These are phyloP conservation scores for Neomorphus geoffroyi DNA, from an alignment of 2,797 vertebrate genomes.

Conservation along the genomic window DNA sequence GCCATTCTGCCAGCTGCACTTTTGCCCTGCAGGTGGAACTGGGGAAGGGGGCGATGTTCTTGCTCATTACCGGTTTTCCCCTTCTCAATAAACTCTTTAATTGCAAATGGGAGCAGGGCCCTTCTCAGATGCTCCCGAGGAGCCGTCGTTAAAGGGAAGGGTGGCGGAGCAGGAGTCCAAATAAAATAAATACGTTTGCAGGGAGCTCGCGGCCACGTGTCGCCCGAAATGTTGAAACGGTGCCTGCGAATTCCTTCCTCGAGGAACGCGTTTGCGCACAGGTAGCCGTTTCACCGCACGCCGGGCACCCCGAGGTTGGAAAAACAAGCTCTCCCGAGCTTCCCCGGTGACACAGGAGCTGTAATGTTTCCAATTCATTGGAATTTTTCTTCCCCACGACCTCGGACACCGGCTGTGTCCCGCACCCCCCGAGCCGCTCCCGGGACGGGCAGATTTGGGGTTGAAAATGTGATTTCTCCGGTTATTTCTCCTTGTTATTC, in stretches of 20 bases:
- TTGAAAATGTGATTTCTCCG: not conserved
- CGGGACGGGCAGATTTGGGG: not conserved
- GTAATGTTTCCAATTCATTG: not conserved
- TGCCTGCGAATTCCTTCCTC: constrained; percentile 25
- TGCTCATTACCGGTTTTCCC: constrained; percentile 57
- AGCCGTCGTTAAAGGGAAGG: not conserved
- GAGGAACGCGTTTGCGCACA: not conserved
- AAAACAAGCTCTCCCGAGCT: not conserved
- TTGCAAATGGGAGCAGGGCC: constrained; percentile 43
- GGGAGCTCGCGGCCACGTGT: constrained; percentile 46
- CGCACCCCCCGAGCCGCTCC: not conserved
- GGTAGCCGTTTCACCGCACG: not conserved
- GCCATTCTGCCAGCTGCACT: constrained; percentile 51
- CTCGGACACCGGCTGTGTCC: not conserved
- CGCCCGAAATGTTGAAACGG: constrained; percentile 13
- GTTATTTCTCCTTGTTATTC: not conserved
- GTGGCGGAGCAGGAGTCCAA: constrained; percentile 9
- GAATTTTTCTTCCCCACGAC: not conserved
- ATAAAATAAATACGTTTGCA: constrained; percentile 27
- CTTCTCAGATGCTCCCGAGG: constrained; percentile 25
- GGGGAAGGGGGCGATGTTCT: not conserved
- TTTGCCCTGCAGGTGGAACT: constrained; percentile 54
- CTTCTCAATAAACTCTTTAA: constrained; percentile 59
- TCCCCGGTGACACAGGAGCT: not conserved
- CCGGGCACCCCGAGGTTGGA: not conserved